Evolutionary conservation across 2,113 vertebrate genomes (phyloP).

Genomic region (Antigone vipio): DNA sequence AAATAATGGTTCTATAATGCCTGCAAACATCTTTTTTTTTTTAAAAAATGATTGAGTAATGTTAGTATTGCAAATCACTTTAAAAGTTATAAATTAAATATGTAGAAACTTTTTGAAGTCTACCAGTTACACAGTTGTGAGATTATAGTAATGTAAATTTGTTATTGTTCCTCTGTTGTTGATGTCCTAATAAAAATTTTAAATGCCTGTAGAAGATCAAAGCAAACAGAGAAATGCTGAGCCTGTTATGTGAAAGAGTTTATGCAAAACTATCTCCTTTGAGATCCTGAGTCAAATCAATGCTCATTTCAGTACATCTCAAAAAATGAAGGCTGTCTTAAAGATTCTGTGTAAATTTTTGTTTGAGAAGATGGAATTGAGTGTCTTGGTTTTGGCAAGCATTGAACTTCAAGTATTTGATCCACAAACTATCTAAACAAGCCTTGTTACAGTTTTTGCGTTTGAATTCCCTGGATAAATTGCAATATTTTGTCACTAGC

Average conservation of each 20-base stretch:
- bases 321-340: background rate
- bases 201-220: conserved; percentile 25
- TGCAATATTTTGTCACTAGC: background rate
- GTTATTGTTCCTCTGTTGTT: background rate
- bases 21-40: background rate
- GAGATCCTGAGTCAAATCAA: background rate
- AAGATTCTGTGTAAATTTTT: background rate
- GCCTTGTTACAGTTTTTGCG: background rate
- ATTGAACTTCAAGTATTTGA: background rate
- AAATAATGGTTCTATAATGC: background rate
- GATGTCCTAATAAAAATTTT: conserved; percentile 23
- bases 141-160: background rate
- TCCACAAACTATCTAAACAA: background rate
- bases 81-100: background rate
- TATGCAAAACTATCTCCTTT: background rate
- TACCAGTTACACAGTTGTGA: background rate
- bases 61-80: background rate
- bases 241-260: conserved; percentile 7
- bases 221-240: background rate
- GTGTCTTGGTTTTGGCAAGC: background rate
- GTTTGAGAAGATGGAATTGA: background rate
- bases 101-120: background rate
- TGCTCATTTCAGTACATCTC: background rate
- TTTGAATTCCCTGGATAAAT: conserved; percentile 5
- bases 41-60: background rate